Percentiles rank a stretch among this genome's conserved stretches.
Conservation (phyloP, 2,113 vertebrate species). For the Actinemys pallida region DNA sequence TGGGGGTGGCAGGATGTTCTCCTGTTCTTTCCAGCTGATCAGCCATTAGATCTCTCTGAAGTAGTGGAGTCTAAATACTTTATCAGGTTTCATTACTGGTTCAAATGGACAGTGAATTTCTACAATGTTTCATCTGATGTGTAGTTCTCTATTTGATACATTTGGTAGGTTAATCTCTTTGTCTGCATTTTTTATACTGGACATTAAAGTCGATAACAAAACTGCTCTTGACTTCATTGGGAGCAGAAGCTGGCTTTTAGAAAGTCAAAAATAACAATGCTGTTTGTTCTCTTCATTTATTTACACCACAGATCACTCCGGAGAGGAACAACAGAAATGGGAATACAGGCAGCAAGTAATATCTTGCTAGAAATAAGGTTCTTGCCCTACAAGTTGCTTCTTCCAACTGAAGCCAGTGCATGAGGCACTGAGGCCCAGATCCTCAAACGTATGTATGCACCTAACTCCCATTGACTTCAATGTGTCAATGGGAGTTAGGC, state of each 20-base stretch:
- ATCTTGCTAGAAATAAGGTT: background rate
- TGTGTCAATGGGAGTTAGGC: background rate
- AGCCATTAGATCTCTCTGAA: background rate
- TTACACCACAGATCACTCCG: background rate
- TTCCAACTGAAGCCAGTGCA: background rate
- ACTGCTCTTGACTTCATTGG: background rate
- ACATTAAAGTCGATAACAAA: background rate
- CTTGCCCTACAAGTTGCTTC: background rate
- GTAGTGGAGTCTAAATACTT: conserved; percentile 13
- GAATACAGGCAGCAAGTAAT: background rate
- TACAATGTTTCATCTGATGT: background rate
- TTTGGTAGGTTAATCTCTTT: background rate
- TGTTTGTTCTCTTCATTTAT: background rate
- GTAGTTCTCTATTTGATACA: background rate
- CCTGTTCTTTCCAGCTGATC: background rate
- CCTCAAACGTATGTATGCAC: background rate
- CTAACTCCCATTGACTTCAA: background rate
- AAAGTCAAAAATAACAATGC: background rate
- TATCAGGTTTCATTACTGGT: conserved; percentile 38
- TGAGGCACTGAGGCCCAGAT: background rate
- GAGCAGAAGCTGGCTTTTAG: background rate
- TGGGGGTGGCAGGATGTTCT: background rate
- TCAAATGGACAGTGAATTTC: background rate
- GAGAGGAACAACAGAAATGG: background rate
- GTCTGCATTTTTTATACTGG: background rate